phyloP scores from a whole-genome alignment of 37 sponge, comb jelly and placozoan genomes.

The Hormiphora californensis region DNA sequence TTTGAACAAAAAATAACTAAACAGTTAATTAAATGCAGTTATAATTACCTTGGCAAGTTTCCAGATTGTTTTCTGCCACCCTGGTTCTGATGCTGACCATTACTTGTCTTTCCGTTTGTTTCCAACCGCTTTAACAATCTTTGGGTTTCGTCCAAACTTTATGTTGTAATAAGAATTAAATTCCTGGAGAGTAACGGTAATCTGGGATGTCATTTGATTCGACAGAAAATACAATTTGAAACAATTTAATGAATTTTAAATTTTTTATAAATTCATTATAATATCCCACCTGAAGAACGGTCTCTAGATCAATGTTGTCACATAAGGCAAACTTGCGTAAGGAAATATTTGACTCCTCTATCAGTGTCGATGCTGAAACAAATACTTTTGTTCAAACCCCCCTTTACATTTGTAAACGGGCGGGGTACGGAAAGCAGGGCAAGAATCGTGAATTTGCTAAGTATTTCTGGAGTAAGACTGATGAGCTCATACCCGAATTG shows the following conservation, averaged over 20 bases:
- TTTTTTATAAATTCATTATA: neutral
- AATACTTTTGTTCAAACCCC: neutral
- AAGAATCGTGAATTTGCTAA: too few relatives aligned
- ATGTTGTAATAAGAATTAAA: conserved; percentile 88
- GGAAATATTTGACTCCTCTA: conserved; percentile 65
- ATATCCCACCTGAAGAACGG: conserved; percentile 74
- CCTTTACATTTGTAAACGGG: neutral
- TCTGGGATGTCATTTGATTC: neutral
- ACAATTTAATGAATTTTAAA: too few relatives aligned
- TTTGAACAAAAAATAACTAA: neutral
- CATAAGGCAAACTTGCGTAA: conserved; percentile 73
- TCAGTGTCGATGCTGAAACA: conserved; percentile 22
- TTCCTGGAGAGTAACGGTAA: conserved; percentile 60
- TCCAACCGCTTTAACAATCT: conserved; percentile 67
- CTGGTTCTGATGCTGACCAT: neutral
- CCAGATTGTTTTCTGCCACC: conserved; percentile 21
- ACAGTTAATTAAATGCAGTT: neutral
- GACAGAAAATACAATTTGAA: too few relatives aligned
- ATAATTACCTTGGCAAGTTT: conserved; percentile 15
- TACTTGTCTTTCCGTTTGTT: neutral
- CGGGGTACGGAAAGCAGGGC: too few relatives aligned
- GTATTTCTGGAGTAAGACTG: neutral
- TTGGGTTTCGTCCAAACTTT: conserved; percentile 87
- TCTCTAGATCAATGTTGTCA: conserved; percentile 90
- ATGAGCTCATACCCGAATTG: neutral